Evolutionary conservation across 2,797 vertebrate genomes (phyloP).

Genomic region (Hydrolagus colliei): DNA sequence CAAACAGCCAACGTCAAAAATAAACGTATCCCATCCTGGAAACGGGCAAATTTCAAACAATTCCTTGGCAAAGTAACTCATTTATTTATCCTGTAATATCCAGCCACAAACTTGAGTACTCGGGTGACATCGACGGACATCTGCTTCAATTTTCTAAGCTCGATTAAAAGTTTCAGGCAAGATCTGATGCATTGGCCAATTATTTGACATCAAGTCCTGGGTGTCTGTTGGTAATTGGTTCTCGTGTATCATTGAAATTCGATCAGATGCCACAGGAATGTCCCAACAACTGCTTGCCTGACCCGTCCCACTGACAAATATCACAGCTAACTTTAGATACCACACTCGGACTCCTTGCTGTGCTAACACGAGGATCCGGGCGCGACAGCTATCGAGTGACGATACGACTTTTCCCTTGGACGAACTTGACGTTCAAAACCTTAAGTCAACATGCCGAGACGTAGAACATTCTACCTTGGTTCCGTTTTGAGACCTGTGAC

Average conservation of each 20-base stretch:
- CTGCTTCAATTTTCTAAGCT: conserved; percentile 53
- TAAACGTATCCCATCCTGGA: conserved; percentile 44
- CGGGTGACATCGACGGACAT: not conserved
- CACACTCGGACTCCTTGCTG: conserved; percentile 40
- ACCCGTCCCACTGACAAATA: conserved; percentile 40
- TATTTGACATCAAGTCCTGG: conserved; percentile 54
- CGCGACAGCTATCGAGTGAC: conserved; percentile 33
- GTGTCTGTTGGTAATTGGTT: conserved; percentile 53
- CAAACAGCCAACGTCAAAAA: conserved; percentile 37
- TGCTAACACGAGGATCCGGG: conserved; percentile 39
- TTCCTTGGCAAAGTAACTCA: not conserved
- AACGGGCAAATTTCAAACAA: not conserved
- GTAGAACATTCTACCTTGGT: conserved; percentile 30
- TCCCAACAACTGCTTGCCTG: conserved; percentile 43
- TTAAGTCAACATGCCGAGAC: not conserved
- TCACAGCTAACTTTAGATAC: conserved; percentile 51
- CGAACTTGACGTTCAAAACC: too few species aligned
- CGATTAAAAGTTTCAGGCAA: conserved; percentile 51
- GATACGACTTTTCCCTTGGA: not conserved
- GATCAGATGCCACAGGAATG: conserved; percentile 34
- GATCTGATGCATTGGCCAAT: conserved; percentile 52
- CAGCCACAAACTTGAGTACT: too few species aligned
- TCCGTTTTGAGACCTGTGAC: conserved; percentile 42
- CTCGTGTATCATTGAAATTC: conserved; percentile 39
- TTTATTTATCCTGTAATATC: not conserved